Percentiles rank a stretch among this genome's conserved stretches.
Evolutionary conservation across 2,113 vertebrate species (phyloP).

Genomic region (Proterorhinus semilunaris): DNA sequence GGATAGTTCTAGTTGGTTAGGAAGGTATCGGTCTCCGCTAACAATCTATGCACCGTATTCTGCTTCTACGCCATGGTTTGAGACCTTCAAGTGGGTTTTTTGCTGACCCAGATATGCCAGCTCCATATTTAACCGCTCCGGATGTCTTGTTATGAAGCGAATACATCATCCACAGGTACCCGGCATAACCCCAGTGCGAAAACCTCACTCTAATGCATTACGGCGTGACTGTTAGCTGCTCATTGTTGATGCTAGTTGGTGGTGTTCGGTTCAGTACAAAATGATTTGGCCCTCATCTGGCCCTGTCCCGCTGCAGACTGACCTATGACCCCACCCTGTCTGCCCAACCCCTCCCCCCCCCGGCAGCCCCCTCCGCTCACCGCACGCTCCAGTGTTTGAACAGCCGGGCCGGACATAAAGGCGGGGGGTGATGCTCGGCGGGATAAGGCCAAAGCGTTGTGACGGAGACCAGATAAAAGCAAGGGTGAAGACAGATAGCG

Average conservation of each 20-base stretch:
- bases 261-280: slow-evolving; percentile 11
- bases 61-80: background rate
- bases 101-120: slow-evolving; percentile 6
- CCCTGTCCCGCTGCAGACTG: slow-evolving; percentile 50
- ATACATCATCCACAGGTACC: slow-evolving; percentile 1
- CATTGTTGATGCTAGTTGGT: background rate
- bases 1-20: too few relatives aligned
- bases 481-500: slow-evolving; percentile 14
- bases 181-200: background rate
- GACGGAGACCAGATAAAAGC: slow-evolving; percentile 33
- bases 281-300: slow-evolving; percentile 37
- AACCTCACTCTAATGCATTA: background rate
- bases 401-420: slow-evolving; percentile 15
- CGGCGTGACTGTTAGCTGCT: background rate
- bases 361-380: slow-evolving; percentile 49
- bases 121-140: background rate
- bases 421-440: slow-evolving; percentile 18
- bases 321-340: slow-evolving; percentile 63
- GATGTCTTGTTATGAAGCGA: background rate
- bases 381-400: slow-evolving; percentile 41
- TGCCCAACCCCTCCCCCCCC: slow-evolving; percentile 29
- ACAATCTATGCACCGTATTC: background rate
- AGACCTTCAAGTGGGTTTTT: background rate
- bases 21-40: too few relatives aligned
- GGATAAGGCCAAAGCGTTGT: slow-evolving; percentile 39